Evolutionary conservation across 2,113 vertebrate genomes (phyloP), one percentile per base, ranked within the genome.

Genomic region (Amphiprion percula): DNA sequence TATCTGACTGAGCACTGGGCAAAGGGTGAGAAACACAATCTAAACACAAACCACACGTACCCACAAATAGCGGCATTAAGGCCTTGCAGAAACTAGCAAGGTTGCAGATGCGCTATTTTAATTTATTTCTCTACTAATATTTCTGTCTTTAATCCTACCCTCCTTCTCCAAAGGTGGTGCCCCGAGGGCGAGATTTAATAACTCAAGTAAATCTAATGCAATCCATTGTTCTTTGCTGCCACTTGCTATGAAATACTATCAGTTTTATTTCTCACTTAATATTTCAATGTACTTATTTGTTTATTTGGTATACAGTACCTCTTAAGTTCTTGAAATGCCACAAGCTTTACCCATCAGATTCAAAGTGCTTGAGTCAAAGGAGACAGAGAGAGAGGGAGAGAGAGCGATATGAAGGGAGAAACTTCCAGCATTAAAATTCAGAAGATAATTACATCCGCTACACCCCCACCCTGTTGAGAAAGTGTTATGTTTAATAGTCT

Each of bases 401-500:
- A 59, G 74, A 55, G 19, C 12, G 68, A 61, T 76, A 73, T 69
- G 63, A 79, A 80, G 75, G 62, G 82, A 82, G 85, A 91, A 94
- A 95, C 91, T 93, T 93, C 83, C 89, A 93, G 92, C 93, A 95
- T 95, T 95, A 94, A 94, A 94, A 95, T 95, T 94, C 94, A 94
- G 92, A 94, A 94, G 93, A 94, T 95, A 95, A 95, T 95, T 95
- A 94, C 94, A 94, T 94, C 92, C 83, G 86, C 93, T 90, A 87
- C 91, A 91, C 92, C 93, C 91, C 92, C 92, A 92, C 91, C 88
- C 93, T 94, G 91, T 93, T 94, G 93, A 94, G 93, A 94, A 94
- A 94, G 94, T 93, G 94, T 94, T 95, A 94, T 93, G 94, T 95
- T 95, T 95, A 95, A 95, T 95, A 94, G 93, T 95, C 94, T 95